These are phyloP conservation scores for Pedetes capensis DNA, from an alignment of 2,113 vertebrate genomes.

Conservation along the genomic window DNA sequence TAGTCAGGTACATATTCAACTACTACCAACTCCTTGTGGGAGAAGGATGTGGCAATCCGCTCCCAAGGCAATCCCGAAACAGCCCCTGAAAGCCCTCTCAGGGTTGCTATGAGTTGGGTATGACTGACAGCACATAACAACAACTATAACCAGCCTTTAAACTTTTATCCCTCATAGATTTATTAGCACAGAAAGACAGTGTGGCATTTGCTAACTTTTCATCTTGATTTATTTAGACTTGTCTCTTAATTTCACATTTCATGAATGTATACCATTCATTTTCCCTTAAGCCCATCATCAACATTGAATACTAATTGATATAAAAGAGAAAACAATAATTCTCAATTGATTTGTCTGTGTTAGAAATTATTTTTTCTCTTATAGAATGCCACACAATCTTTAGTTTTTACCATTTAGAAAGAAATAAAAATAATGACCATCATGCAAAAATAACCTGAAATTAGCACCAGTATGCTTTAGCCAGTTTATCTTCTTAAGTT, in stretches of 20 bases:
- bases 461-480: background rate
- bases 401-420: background rate
- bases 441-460: constrained; percentile 28
- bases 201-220: constrained; percentile 21
- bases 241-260: constrained; percentile 50
- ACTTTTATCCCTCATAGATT: background rate
- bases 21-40: rapidly evolving
- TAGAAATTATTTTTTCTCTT: background rate
- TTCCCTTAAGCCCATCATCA: constrained; percentile 34
- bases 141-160: background rate
- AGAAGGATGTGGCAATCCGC: no score
- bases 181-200: background rate
- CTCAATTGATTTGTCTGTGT: background rate
- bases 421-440: background rate
- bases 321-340: constrained; percentile 50
- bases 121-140: no score
- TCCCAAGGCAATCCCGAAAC: no score
- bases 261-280: background rate
- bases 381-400: background rate
- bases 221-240: constrained; percentile 59
- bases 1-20: background rate
- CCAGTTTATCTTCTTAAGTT: background rate
- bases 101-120: no score
- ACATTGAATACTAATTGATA: constrained; percentile 55
- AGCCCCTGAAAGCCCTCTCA: no score